Evolutionary conservation across 2,113 vertebrate species (phyloP), one percentile per base, ranked within the genome.

Genomic region (Ailuropoda melanoleuca): DNA sequence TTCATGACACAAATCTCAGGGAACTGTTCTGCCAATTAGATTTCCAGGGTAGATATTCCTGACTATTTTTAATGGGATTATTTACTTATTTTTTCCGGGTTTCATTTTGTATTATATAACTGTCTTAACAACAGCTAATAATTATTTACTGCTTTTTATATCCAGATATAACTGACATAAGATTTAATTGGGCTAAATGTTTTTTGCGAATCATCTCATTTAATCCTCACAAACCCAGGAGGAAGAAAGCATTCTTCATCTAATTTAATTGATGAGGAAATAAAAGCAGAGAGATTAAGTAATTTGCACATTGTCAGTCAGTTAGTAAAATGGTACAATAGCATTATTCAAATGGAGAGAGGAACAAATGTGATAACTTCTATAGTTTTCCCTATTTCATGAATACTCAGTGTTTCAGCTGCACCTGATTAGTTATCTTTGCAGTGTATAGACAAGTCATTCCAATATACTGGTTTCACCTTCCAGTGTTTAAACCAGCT

Each of bases 131-230:
- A 60, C 37, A 48, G 86, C 21, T 24, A 46, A 29, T 13, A 43
- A 50, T 58, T 70, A 53, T 37, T 55, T 31, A 23, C 24, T 46
- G 18, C 26, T 84, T 92, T 92, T 37, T 88, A 1, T 5, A 4
- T 6, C 43, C 58, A 84, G 43, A 21, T 34, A 68, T 77, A 48
- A 77, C 43, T 48, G 74, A 46, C 43, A 48, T 77, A 29, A 77
- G 43, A 48, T 77, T 74, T 77, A 77, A 77, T 84, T 46, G 31
- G 46, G 13, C 39, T 83, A 34, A 66, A 48, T 19, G 39, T 12
- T 81, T 95, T 66, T 85, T 26, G 19, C 39, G 43, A 95, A 78
- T 97, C 64, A 85, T 93, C 26, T 90, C 72, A 46, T 88, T 66
- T 82, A 81, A 94, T 77, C 72, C 64, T 64, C 43, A 74, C 55